These are phyloP conservation scores for Heliconius sara DNA, from an alignment of 2,888 invertebrate genomes.

Conservation along the genomic window DNA sequence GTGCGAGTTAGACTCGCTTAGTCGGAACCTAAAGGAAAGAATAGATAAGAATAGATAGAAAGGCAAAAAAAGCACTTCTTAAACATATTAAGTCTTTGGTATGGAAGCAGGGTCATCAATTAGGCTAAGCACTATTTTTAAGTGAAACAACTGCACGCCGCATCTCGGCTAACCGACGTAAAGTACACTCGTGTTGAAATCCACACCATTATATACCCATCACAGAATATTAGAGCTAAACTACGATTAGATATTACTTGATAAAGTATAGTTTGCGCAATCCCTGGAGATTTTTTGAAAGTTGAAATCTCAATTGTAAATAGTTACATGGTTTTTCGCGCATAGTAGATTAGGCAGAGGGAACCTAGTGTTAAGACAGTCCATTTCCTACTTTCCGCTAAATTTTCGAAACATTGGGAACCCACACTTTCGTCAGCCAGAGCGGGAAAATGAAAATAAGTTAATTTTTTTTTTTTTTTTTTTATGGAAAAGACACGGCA, in stretches of 20 bases:
- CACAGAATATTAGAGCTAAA: constrained; percentile 37
- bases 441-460: too few relatives aligned
- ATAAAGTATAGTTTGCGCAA: neutral
- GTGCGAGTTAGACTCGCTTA: too few relatives aligned
- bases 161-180: constrained; percentile 40
- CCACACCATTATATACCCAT: constrained; percentile 29
- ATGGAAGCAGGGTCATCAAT: constrained; percentile 61
- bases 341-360: too few relatives aligned
- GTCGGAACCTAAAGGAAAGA: neutral
- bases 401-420: too few relatives aligned
- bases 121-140: constrained; percentile 67
- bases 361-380: too few relatives aligned
- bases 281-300: too few relatives aligned
- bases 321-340: too few relatives aligned
- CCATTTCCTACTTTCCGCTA: too few relatives aligned
- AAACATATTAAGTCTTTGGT: neutral
- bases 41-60: neutral
- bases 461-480: too few relatives aligned
- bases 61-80: neutral
- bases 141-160: constrained; percentile 53
- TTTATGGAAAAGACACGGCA: too few relatives aligned
- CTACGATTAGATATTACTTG: constrained; percentile 8
- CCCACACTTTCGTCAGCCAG: too few relatives aligned
- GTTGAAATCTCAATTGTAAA: too few relatives aligned
- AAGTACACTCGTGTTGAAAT: constrained; percentile 43